Percentiles rank a stretch among this genome's conserved stretches.
Evolutionary conservation across 2,113 vertebrate genomes (phyloP).

Genomic region (Cheirogaleus medius): DNA sequence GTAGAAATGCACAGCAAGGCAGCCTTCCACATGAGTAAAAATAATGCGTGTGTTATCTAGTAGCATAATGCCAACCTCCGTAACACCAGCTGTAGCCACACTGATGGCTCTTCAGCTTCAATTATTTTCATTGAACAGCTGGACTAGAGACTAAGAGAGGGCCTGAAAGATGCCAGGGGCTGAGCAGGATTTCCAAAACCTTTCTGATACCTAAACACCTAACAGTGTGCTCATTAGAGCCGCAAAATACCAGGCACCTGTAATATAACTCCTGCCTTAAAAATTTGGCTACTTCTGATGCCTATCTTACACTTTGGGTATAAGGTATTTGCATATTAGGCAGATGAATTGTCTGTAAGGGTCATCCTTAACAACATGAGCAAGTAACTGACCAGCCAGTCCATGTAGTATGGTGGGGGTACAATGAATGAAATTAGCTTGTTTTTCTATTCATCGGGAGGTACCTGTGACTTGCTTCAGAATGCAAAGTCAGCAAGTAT

Average conservation of each 20-base stretch:
- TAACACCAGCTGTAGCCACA: not conserved
- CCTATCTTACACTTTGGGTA: not conserved
- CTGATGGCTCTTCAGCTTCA: constrained; percentile 42
- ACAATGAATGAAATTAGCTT: constrained; percentile 13
- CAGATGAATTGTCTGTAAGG: not conserved
- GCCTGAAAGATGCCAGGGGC: not conserved
- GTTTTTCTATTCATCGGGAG: not conserved
- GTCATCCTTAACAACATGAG: not conserved
- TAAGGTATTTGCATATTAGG: not conserved
- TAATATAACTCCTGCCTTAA: not conserved
- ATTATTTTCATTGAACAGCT: constrained; percentile 48
- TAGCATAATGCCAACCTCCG: not conserved
- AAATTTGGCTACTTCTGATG: not conserved
- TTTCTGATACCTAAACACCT: not conserved
- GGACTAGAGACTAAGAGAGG: not conserved
- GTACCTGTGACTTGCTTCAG: not conserved
- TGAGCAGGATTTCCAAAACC: constrained; percentile 23
- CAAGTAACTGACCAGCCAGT: not conserved
- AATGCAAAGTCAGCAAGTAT: constrained; percentile 17
- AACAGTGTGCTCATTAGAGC: not conserved
- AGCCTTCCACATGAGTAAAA: constrained; percentile 49
- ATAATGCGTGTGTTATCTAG: not conserved
- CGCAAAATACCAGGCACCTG: not conserved
- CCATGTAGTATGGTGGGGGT: not conserved
- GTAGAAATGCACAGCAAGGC: constrained; percentile 56